A percentile compares a stretch with the other conserved stretches of the same genome.
These are phyloP conservation scores for Perca schrenkii DNA, from an alignment of 2,113 vertebrate species.

Conservation along the genomic window DNA sequence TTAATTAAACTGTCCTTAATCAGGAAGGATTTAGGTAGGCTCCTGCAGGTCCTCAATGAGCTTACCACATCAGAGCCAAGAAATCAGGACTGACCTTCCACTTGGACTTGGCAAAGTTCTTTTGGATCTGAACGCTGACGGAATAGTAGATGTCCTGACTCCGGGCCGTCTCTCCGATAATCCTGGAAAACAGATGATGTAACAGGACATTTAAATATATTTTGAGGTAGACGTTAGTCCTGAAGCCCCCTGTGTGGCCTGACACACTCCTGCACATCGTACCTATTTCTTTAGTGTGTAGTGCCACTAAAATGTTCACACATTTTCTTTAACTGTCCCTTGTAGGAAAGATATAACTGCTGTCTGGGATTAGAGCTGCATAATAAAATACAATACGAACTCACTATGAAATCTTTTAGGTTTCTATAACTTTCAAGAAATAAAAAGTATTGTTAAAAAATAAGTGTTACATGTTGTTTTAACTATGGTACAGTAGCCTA, in stretches of 20 bases:
- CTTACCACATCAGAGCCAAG: constrained; percentile 25
- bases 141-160: constrained; percentile 95
- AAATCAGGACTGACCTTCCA: constrained; percentile 90
- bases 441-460: neutral
- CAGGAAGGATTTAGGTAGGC: constrained; percentile 53
- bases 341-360: neutral
- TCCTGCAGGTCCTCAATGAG: constrained; percentile 19
- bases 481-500: neutral
- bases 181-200: constrained; percentile 85
- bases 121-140: constrained; percentile 96
- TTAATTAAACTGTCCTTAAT: constrained; percentile 58
- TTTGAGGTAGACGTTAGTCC: constrained; percentile 14
- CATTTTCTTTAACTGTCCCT: neutral
- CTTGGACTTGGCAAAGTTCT: constrained; percentile 97
- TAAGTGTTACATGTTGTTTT: neutral
- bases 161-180: constrained; percentile 93
- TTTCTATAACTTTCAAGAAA: neutral
- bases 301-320: neutral
- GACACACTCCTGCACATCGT: neutral
- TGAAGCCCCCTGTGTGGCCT: neutral
- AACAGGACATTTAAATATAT: constrained; percentile 24
- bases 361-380: neutral
- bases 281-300: neutral
- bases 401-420: neutral
- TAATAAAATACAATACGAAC: neutral